Evolutionary conservation across 2,113 vertebrate genomes (phyloP), one percentile per base, ranked within the genome.

Genomic region (Phoxinus phoxinus): DNA sequence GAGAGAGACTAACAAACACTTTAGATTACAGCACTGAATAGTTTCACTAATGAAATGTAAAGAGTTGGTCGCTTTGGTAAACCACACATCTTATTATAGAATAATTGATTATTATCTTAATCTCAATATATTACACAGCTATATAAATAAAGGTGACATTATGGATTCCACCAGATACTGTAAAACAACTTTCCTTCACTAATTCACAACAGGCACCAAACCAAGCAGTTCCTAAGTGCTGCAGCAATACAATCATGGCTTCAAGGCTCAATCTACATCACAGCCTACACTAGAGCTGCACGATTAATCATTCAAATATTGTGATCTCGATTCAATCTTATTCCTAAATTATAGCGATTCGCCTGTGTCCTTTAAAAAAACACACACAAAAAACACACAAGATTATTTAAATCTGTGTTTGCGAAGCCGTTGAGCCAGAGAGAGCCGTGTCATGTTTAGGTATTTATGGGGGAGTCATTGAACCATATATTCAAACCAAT

Each of bases 141-240:
- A n/a, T n/a, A n/a, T n/a, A n/a, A n/a, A n/a, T n/a, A n/a, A n/a
- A n/a, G n/a, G n/a, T n/a, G n/a, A n/a, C n/a, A n/a, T n/a, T 41
- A 21, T 21, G 12, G 11, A 56, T 25, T 83, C 25, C 5, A 23
- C 25, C 5, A 23, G 17, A n/a, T 46, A n/a, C n/a, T n/a, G n/a
- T n/a, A 41, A 44, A 85, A 32, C 65, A 85, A 32, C 59, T 17
- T 10, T 27, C 32, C 27, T 17, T 25, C 27, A 82, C 32, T 44
- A 27, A 41, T 71, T 44, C 37, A 81, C 65, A 48, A 13, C 67
- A 80, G 27, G 77, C 85, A 74, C 3, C 84, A 83, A 79, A 74
- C 84, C 48, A 86, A 86, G 74, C 80, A 53, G 23, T 10, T 27
- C 10, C 71, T 25, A 27, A 53, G 67, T 7, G 61, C 72, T 58